Conservation (phyloP, 23 tunicate genomes). For the Oikopleura dioica region DNA sequence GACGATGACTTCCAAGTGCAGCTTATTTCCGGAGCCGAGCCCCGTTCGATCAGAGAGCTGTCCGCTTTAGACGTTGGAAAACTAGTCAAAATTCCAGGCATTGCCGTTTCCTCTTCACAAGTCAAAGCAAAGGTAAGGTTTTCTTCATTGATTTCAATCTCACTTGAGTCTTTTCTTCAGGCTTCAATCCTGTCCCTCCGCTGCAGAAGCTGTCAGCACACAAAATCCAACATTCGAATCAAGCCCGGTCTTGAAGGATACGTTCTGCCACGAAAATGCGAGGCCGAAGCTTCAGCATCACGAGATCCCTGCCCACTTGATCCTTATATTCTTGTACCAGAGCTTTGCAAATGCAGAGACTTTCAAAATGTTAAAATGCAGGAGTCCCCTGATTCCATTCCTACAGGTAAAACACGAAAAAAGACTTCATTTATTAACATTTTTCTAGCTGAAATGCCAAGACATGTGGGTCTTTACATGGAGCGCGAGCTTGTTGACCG, state of each 20-base stretch:
- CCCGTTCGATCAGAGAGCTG: constrained; percentile 43
- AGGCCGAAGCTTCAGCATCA: constrained; percentile 27
- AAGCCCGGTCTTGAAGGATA: constrained; percentile 84
- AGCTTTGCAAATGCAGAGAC: constrained; percentile 70
- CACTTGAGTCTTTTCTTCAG: no score
- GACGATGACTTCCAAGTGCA: constrained; percentile 57
- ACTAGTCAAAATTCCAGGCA: constrained; percentile 84
- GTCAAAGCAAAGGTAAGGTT: constrained; percentile 57
- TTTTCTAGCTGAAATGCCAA: constrained; percentile 82
- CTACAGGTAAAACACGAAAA: constrained; percentile 16
- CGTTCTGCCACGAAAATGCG: constrained; percentile 66
- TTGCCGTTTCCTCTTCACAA: constrained; percentile 68
- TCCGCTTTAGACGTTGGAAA: constrained; percentile 62
- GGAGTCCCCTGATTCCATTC: constrained; percentile 96
- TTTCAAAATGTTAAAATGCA: constrained; percentile 93
- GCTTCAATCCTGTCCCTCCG: constrained; percentile 61
- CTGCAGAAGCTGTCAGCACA: constrained; percentile 24
- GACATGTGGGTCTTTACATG: constrained; percentile 68
- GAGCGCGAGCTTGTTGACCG: constrained; percentile 78
- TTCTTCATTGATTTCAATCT: no score
- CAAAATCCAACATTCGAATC: constrained; percentile 32
- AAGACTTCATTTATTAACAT: neutral
- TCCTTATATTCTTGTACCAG: constrained; percentile 84
- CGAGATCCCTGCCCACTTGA: constrained; percentile 89
- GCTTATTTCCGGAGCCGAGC: constrained; percentile 38